Base-by-base conservation (phyloP, 2,797 vertebrate species). In the Eulemur rubriventer region DNA sequence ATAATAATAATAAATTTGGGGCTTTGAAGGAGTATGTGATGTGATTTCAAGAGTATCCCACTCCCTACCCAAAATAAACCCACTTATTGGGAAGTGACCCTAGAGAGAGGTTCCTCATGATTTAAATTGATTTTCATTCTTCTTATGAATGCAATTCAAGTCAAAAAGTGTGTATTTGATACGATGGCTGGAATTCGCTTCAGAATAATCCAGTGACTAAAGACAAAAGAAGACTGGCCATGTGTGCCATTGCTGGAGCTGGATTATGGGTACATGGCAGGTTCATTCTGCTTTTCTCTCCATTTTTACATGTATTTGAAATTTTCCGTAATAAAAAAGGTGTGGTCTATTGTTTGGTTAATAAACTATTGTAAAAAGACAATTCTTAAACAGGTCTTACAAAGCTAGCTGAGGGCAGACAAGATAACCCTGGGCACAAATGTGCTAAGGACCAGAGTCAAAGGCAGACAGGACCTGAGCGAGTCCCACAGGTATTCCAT, bases 51-150 rank as follows among this genome's bases (percentile, higher is more conserved):
- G 72, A 17, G 11, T 65, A 88, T 92, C 85, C 70, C 18, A 65
- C 0, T 1, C 22, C 9, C 11, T 17, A 9, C 65, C 3, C 4
- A 28, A 43, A 82, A n/a, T 18, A 30, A 28, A 20, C 33, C 26
- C 7, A 50, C n/a, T 91, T 79, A 67, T 38, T 43, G n/a, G 57
- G 20, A 72, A 72, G 28, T 79, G 69, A 43, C 48, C 57, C 26
- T 17, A 57, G 30, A 95, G 9, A 50, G 70, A 41, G 12, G 41
- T 55, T 96, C 17, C 43, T 92, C 10, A 1, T 52, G 35, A 89
- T 35, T 94, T 94, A 63, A 96, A 82, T 95, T 84, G 50, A 85
- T 73, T 88, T 78, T 84, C 38, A 43, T 67, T 33, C 28, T 87
- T 92, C 59, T 55, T 92, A 9, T 52, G 43, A 92, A 73, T 73